Evolutionary conservation across 2,888 invertebrate species (phyloP), one percentile per base, ranked within the genome.

Genomic region (Atrina japonica): DNA sequence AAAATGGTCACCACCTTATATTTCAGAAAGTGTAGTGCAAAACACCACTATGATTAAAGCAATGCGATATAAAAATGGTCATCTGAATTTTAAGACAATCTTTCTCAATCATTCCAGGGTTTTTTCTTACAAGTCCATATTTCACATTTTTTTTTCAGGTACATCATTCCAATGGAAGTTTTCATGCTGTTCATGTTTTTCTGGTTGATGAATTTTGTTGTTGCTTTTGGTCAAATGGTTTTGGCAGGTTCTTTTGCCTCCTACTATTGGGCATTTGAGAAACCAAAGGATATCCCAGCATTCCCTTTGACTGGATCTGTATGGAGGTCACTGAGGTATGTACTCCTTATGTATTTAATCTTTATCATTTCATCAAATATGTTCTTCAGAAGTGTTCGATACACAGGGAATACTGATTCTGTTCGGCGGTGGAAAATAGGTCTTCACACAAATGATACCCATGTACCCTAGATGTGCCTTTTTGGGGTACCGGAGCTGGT

Each of bases 201-300:
- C 87, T 99, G 98, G 99, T 91, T 94, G n/a, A 93, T 95, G 88
- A 97, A 96, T 91, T 99, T 98, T 90, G 93, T 97, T 58, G 94
- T 96, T 25, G 71, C 71, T n/a, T 96, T 73, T 25, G 95, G 95
- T 9, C 96, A 98, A 89, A 96, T 98, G 95, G 95, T 96, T 71
- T 91, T 99, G 53, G 97, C 98, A 47, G 74, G 93, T n/a, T 91
- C 92, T 0, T 93, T 93, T 80, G 91, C 91, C 35, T 87, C 90
- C 1, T 98, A 97, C 95, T 98, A 98, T 90, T 98, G 97, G 97
- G 97, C 98, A 0, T 95, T 94, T 86, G 92, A 94, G 75, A 93
- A 93, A 80, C 86, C 87, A 14, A 92, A 92, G n/a, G 93, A 96
- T 84, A 93, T 98, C 11, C 97, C 97, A 0, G 95, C 95, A 84